phyloP scores from a whole-genome alignment of 2,797 vertebrate genomes.

The Sebastes reedi region DNA sequence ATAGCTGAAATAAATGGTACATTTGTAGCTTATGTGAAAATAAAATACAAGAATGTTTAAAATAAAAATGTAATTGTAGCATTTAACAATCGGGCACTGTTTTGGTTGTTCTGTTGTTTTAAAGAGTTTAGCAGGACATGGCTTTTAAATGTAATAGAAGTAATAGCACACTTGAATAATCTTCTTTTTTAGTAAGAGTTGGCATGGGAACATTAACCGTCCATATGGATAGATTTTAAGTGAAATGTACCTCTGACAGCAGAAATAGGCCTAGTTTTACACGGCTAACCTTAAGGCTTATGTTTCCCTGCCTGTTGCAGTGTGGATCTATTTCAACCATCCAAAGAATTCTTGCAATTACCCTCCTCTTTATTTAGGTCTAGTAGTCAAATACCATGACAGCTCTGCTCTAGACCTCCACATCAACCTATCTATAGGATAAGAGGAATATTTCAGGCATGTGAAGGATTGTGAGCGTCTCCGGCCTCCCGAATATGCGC shows the following conservation, averaged over 20 bases:
- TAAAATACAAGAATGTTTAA: neutral
- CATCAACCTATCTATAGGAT: constrained; percentile 46
- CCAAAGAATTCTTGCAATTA: constrained; percentile 18
- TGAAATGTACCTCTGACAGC: neutral
- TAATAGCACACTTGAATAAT: too few species aligned
- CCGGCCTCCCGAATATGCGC: constrained; percentile 21
- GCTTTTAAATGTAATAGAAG: too few species aligned
- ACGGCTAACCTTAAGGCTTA: neutral
- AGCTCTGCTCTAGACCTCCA: constrained; percentile 1
- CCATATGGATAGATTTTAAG: neutral
- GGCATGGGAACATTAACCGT: neutral
- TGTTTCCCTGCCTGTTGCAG: neutral
- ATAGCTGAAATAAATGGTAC: too few species aligned
- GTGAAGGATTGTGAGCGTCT: constrained; percentile 17
- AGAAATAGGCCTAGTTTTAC: neutral
- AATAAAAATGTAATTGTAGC: neutral
- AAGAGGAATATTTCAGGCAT: constrained; percentile 30
- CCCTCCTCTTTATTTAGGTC: constrained; percentile 28
- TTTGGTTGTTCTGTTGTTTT: neutral
- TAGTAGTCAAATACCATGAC: constrained; percentile 39
- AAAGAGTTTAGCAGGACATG: neutral
- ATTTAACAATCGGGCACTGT: neutral
- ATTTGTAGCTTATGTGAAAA: too few species aligned
- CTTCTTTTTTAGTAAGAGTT: accelerated
- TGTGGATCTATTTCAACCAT: constrained; percentile 28